phyloP scores from a whole-genome alignment of 2,888 invertebrate genomes.

The Perdita meconis region DNA sequence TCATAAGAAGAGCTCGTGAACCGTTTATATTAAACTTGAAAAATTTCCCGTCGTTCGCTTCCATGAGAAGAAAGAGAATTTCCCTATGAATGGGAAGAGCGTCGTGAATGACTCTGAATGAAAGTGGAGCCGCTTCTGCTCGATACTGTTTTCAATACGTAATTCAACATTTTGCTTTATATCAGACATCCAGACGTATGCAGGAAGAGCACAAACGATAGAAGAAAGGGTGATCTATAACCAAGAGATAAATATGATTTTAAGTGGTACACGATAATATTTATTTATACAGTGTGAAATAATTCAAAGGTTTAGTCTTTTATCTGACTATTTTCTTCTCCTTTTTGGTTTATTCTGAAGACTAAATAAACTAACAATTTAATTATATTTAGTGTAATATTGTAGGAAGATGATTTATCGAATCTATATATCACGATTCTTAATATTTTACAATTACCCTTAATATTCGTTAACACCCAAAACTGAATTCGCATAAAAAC shows the following conservation, averaged over 20 bases:
- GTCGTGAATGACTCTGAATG: constrained; percentile 29
- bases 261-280: constrained; percentile 9
- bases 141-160: constrained; percentile 20
- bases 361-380: too few species aligned
- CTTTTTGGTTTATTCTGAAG: constrained; percentile 18
- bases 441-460: too few species aligned
- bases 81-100: constrained; percentile 40
- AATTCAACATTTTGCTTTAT: constrained; percentile 19
- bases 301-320: constrained; percentile 43
- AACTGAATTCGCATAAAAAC: too few species aligned
- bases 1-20: neutral
- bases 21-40: constrained; percentile 39
- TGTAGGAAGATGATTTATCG: too few species aligned
- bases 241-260: constrained; percentile 23
- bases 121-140: constrained; percentile 17
- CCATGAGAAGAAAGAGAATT: constrained; percentile 32
- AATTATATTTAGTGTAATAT: too few species aligned
- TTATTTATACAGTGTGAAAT: constrained; percentile 38
- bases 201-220: neutral
- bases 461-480: too few species aligned
- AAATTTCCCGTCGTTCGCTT: constrained; percentile 27
- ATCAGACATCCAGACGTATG: neutral
- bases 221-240: constrained; percentile 33
- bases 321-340: constrained; percentile 6
- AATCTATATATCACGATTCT: too few species aligned